These are phyloP conservation scores for Tenthredo scrophulariae DNA, from an alignment of 2,888 invertebrate genomes.

Conservation along the genomic window DNA sequence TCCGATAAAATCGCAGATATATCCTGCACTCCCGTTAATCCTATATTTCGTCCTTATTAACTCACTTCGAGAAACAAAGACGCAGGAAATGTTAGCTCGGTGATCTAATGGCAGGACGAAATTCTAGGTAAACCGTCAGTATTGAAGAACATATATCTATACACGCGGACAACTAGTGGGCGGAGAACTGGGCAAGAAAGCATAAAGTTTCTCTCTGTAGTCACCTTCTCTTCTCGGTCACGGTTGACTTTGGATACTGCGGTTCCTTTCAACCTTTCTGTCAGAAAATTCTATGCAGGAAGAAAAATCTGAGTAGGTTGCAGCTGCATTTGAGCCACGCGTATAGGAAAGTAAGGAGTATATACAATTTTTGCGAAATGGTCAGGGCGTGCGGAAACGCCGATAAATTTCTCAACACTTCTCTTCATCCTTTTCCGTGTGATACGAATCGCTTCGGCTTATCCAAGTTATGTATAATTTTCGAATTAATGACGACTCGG, in stretches of 20 bases:
- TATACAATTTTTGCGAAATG: not conserved
- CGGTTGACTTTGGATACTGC: conserved; percentile 16
- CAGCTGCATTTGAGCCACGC: not conserved
- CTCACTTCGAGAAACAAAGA: not conserved
- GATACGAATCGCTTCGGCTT: not conserved
- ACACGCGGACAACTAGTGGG: conserved; percentile 10
- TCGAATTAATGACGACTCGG: not conserved
- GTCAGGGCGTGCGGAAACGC: not conserved
- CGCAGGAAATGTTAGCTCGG: not conserved
- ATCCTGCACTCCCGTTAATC: not conserved
- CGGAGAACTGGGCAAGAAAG: conserved; percentile 37
- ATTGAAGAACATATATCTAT: not conserved
- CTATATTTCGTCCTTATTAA: conserved; percentile 4
- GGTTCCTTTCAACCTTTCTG: conserved; percentile 28
- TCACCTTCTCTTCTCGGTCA: conserved; percentile 21
- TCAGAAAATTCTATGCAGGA: not conserved
- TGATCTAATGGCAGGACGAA: conserved; percentile 1
- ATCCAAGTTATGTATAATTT: not conserved
- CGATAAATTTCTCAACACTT: not conserved
- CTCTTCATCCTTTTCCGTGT: not conserved
- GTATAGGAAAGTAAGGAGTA: not conserved
- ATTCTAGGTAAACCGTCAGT: conserved; percentile 2
- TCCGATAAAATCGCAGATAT: not conserved
- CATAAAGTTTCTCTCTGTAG: conserved; percentile 34
- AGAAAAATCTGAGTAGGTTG: not conserved